Evolutionary conservation across 2,888 invertebrate genomes (phyloP).

Genomic region (Acronicta aceris): DNA sequence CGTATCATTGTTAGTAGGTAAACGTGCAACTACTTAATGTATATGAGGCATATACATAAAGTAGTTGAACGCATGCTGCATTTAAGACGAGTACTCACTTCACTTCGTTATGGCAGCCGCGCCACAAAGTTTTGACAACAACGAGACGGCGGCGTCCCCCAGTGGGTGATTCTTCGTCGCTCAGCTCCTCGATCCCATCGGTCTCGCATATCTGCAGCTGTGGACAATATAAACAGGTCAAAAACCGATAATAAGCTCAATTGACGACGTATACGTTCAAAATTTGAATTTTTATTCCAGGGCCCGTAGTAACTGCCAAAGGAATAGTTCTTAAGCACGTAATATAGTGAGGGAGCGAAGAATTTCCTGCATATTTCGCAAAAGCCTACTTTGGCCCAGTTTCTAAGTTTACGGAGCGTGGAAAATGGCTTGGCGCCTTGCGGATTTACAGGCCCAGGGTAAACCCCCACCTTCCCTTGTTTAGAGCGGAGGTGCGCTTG

Average conservation of each 20-base stretch:
- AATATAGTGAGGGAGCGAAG: slow-evolving; percentile 75
- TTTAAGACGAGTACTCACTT: slow-evolving; percentile 82
- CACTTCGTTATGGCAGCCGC: slow-evolving; percentile 91
- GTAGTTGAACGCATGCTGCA: no score
- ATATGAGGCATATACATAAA: no score
- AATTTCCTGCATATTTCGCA: slow-evolving; percentile 80
- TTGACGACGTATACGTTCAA: slow-evolving; percentile 61
- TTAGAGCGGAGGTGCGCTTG: slow-evolving; percentile 51
- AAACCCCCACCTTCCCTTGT: slow-evolving; percentile 60
- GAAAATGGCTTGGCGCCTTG: slow-evolving; percentile 81
- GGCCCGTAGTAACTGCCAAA: slow-evolving; percentile 70
- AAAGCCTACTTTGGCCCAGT: slow-evolving; percentile 87
- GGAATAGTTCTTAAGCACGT: slow-evolving; percentile 84
- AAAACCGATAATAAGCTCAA: slow-evolving; percentile 13
- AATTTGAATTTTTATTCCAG: slow-evolving; percentile 78
- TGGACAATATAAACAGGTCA: slow-evolving; percentile 17
- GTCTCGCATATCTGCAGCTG: slow-evolving; percentile 94
- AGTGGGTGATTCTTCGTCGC: slow-evolving; percentile 91
- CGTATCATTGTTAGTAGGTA: not conserved
- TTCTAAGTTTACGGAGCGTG: slow-evolving; percentile 85
- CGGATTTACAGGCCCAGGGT: slow-evolving; percentile 80
- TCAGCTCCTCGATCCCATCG: slow-evolving; percentile 91
- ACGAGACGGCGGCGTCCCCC: slow-evolving; percentile 92
- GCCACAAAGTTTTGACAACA: slow-evolving; percentile 93
- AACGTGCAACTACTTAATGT: no score